These are phyloP conservation scores for Melanotaenia parkinsoni DNA, from an alignment of 2,797 vertebrate species.

Conservation along the genomic window DNA sequence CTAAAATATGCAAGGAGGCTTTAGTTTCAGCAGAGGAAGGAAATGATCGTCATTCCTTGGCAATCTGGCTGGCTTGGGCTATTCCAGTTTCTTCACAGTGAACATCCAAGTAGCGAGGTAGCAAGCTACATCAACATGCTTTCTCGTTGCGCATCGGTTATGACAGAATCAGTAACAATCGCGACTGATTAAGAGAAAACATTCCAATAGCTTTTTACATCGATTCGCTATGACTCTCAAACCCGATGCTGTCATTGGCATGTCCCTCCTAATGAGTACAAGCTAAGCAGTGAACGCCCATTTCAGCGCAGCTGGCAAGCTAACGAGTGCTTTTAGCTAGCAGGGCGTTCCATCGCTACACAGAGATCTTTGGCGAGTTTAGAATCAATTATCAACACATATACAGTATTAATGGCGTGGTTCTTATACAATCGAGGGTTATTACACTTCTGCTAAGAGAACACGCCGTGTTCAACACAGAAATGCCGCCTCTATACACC, in stretches of 20 bases:
- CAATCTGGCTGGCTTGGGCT: slow-evolving; percentile 9
- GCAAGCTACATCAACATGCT: slow-evolving; percentile 33
- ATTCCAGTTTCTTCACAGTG: slow-evolving; percentile 30
- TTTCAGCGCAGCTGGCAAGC: slow-evolving; percentile 74
- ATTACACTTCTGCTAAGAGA: background rate
- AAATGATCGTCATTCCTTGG: background rate
- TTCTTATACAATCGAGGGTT: background rate
- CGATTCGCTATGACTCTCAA: slow-evolving; percentile 2
- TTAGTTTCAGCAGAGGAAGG: background rate
- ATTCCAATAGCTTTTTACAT: background rate
- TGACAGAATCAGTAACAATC: background rate
- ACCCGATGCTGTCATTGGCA: slow-evolving; percentile 13
- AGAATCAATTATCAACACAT: background rate
- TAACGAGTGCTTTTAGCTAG: slow-evolving; percentile 57
- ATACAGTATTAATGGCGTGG: accelerated
- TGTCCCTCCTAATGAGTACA: slow-evolving; percentile 40
- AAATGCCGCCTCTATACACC: slow-evolving; percentile 49
- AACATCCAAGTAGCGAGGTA: slow-evolving; percentile 45
- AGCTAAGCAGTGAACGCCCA: slow-evolving; percentile 78
- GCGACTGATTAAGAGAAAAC: background rate
- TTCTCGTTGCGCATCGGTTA: slow-evolving; percentile 31
- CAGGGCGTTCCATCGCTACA: slow-evolving; percentile 53
- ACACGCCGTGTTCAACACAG: background rate
- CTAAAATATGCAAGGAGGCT: background rate
- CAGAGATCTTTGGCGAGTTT: slow-evolving; percentile 9